phyloP scores from a whole-genome alignment of 2,888 invertebrate genomes.

The Standfussiana lucernea region DNA sequence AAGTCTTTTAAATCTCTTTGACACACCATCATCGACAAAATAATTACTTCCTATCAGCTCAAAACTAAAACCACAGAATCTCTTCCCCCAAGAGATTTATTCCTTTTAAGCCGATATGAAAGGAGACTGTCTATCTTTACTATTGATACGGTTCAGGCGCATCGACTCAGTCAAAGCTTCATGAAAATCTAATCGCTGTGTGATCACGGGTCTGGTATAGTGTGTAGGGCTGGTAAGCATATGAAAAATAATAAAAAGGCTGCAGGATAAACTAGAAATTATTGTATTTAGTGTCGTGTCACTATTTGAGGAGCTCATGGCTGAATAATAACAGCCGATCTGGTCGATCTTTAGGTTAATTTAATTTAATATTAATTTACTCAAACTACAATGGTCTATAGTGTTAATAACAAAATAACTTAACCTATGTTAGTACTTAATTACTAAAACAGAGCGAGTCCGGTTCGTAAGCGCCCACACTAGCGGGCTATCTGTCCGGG shows the following conservation, averaged over 20 bases:
- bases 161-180: conserved; percentile 79
- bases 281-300: neutral
- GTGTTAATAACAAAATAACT: too few relatives aligned
- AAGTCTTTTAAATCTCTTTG: too few relatives aligned
- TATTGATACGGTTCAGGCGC: conserved; percentile 76
- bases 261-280: too few relatives aligned
- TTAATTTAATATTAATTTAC: too few relatives aligned
- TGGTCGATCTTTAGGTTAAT: neutral
- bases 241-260: neutral
- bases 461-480: too few relatives aligned
- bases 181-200: conserved; percentile 88
- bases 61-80: conserved; percentile 17
- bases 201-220: conserved; percentile 80
- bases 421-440: too few relatives aligned
- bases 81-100: conserved; percentile 36
- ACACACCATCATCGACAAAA: conserved; percentile 17
- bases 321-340: neutral
- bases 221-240: conserved; percentile 69
- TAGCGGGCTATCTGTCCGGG: too few relatives aligned
- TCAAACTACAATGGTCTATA: too few relatives aligned
- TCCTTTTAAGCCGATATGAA: conserved; percentile 39
- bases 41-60: conserved; percentile 34
- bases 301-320: neutral
- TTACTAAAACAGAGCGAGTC: too few relatives aligned
- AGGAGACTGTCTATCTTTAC: conserved; percentile 59